phyloP scores from a whole-genome alignment of 2,888 invertebrate genomes.

The Ectobius pallidus region DNA sequence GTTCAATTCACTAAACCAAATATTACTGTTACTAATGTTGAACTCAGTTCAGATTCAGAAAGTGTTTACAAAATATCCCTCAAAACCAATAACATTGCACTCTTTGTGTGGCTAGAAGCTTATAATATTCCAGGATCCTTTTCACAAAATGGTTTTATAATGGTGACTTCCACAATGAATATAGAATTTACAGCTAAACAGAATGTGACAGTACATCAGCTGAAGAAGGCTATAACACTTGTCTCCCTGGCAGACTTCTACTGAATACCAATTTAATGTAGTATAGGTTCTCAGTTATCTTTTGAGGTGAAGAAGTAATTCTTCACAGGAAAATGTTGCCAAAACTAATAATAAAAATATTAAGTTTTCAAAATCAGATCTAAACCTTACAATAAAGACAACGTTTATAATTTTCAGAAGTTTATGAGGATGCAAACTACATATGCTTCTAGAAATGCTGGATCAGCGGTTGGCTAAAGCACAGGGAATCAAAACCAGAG shows the following conservation, averaged over 20 bases:
- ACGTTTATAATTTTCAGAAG: too few relatives aligned
- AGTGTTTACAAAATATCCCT: slow-evolving; percentile 52
- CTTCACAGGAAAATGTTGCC: too few relatives aligned
- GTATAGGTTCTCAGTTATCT: too few relatives aligned
- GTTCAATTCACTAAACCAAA: slow-evolving; percentile 59
- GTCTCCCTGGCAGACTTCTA: neutral
- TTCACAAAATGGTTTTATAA: slow-evolving; percentile 74
- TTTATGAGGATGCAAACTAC: too few relatives aligned
- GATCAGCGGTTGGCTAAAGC: too few relatives aligned
- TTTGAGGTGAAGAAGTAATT: too few relatives aligned
- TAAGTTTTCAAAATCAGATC: too few relatives aligned
- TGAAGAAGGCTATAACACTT: neutral
- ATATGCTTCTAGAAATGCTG: too few relatives aligned
- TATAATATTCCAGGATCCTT: slow-evolving; percentile 63
- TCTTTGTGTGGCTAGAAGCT: slow-evolving; percentile 74
- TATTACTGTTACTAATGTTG: slow-evolving; percentile 59
- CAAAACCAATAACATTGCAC: slow-evolving; percentile 60
- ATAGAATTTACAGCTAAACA: neutral
- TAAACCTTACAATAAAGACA: too few relatives aligned
- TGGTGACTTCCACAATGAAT: slow-evolving; percentile 13
- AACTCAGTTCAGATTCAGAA: neutral
- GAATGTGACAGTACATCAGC: neutral
- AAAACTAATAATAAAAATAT: too few relatives aligned
- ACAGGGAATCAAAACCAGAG: too few relatives aligned
- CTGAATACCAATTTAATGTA: too few relatives aligned